Evolutionary conservation across 2,113 vertebrate species (phyloP), one percentile per base, ranked within the genome.

Genomic region (Poecilia latipinna): DNA sequence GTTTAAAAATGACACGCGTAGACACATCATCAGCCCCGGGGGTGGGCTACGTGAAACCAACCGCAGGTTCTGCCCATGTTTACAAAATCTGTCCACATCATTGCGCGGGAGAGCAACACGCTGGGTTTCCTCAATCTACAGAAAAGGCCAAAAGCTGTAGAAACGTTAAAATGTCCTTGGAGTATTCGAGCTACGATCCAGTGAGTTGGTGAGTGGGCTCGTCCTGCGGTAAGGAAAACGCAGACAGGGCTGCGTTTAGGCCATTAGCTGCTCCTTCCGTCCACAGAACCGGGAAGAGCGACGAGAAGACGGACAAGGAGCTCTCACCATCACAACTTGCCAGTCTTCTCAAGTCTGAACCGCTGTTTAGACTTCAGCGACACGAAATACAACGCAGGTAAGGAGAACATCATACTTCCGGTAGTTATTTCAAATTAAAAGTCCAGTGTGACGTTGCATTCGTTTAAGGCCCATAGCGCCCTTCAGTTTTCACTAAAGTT

Each of bases 101-200:
- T 61, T 72, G 80, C 75, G 12, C 72, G 63, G 39, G 64, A 71
- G 68, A 65, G 68, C 11, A 72, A 22, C 89, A 72, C 85, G 81
- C 35, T 70, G 78, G 66, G 15, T 85, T 88, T 84, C 89, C 85
- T 78, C 75, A 75, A 66, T 61, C 82, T 72, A 68, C 74, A 78
- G 68, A 63, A 88, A 86, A 79, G 84, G 87, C 83, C 81, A 84
- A 82, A 86, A 86, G 81, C 83, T 79, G 72, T 74, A 70, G 74
- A 77, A 80, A 86, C 75, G 84, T 75, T 62, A 79, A 84, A 91
- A 93, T 79, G 92, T 90, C 92, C 91, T 93, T 90, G 88, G 51
- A 88, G 70, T 89, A 77, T 75, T 65, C 69, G 32, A 10, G 70
- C 82, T 69, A 12, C n/a, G 68, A 67, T 77, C 32, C 28, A 66